These are phyloP conservation scores for Orthosia gracilis DNA, from an alignment of 2,888 invertebrate species.

Conservation along the genomic window DNA sequence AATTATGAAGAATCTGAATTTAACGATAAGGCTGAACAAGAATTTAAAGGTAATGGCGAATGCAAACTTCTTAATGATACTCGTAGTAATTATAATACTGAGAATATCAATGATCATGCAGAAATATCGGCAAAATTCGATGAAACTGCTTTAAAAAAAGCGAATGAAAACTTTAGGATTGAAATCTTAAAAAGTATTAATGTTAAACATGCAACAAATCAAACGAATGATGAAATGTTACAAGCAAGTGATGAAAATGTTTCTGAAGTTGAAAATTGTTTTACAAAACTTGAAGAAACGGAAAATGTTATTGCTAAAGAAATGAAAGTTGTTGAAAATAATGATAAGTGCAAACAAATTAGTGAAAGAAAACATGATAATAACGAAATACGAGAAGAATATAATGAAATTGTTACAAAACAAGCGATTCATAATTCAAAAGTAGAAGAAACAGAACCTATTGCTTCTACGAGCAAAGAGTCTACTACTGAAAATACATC, in stretches of 20 bases:
- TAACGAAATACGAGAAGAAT: neutral
- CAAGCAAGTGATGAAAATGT: neutral
- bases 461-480: neutral
- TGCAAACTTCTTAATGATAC: slow-evolving; percentile 5
- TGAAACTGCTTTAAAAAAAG: neutral
- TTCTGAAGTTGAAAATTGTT: neutral
- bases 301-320: neutral
- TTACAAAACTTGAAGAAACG: neutral
- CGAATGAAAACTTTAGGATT: neutral
- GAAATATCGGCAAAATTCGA: neutral
- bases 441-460: neutral
- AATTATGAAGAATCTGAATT: slow-evolving; percentile 26
- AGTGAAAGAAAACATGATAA: neutral
- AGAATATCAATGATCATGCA: slow-evolving; percentile 1
- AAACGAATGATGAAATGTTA: neutral
- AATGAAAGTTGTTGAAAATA: neutral
- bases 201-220: slow-evolving; percentile 14
- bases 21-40: slow-evolving; percentile 29
- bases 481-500: neutral
- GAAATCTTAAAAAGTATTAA: slow-evolving; percentile 13
- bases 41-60: slow-evolving; percentile 12
- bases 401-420: neutral
- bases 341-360: neutral
- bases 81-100: neutral
- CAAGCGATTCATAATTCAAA: neutral